These are phyloP conservation scores for Apodemia hepburni DNA, from an alignment of 2,888 invertebrate species.

Conservation along the genomic window DNA sequence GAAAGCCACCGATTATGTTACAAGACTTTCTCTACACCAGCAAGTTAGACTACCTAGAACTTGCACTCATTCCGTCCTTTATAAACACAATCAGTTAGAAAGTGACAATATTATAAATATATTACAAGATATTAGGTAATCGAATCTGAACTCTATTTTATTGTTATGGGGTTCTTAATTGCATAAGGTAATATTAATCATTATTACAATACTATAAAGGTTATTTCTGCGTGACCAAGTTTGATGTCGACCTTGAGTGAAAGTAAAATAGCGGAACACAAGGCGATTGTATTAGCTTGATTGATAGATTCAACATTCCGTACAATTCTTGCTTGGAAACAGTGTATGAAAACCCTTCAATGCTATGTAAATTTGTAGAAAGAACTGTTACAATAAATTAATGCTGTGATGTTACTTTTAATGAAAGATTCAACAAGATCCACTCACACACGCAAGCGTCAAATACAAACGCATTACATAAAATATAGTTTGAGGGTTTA, in stretches of 20 bases:
- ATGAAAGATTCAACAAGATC: too few relatives aligned
- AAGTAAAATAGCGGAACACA: constrained; percentile 43
- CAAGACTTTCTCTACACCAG: constrained; percentile 3
- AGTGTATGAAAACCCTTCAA: not conserved
- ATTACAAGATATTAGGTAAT: constrained; percentile 6
- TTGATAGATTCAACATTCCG: constrained; percentile 14
- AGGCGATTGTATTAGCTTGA: constrained; percentile 23
- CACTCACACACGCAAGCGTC: too few relatives aligned
- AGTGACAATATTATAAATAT: not conserved
- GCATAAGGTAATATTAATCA: not conserved
- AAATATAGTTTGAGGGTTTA: too few relatives aligned
- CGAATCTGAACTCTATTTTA: constrained; percentile 2
- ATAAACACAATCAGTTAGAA: constrained; percentile 2
- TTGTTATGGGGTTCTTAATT: constrained; percentile 9
- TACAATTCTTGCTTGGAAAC: not conserved
- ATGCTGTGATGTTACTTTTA: too few relatives aligned
- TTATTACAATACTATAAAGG: constrained; percentile 13
- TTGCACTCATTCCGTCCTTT: not conserved
- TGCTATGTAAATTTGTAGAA: too few relatives aligned
- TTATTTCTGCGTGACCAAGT: constrained; percentile 11
- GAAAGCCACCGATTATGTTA: not conserved
- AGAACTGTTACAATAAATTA: too few relatives aligned
- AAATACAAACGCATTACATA: too few relatives aligned
- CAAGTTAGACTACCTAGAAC: constrained; percentile 10
- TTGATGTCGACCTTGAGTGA: constrained; percentile 63